A percentile compares a stretch with the other conserved stretches of the same genome.
phyloP scores from a whole-genome alignment of 2,797 vertebrate genomes.

The Centropyge bicolor region DNA sequence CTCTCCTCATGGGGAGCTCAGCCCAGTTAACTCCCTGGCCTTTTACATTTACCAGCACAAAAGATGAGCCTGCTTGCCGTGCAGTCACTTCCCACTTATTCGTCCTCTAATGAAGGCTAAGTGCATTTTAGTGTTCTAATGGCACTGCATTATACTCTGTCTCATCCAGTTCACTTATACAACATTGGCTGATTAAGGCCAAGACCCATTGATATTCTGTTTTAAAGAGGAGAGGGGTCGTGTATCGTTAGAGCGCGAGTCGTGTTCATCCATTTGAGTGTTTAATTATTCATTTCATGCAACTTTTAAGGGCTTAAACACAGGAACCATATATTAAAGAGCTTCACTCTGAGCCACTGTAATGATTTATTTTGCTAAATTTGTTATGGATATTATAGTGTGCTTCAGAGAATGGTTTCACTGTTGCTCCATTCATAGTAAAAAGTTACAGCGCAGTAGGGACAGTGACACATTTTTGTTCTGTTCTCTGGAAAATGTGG shows the following conservation, averaged over 20 bases:
- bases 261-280: conserved; percentile 44
- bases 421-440: conserved; percentile 3
- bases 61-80: conserved; percentile 49
- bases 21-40: conserved; percentile 47
- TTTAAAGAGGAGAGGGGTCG: conserved; percentile 42
- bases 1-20: conserved; percentile 36
- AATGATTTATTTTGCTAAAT: conserved; percentile 21
- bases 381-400: not conserved
- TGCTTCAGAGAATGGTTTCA: conserved; percentile 21
- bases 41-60: conserved; percentile 59
- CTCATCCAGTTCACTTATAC: conserved; percentile 60
- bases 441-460: not conserved
- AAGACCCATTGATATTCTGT: conserved; percentile 46
- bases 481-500: not conserved
- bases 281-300: conserved; percentile 72
- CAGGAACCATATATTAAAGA: conserved; percentile 27
- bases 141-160: conserved; percentile 52
- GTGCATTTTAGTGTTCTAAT: conserved; percentile 74
- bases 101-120: conserved; percentile 68
- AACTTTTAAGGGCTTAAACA: conserved; percentile 54
- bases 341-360: conserved; percentile 12
- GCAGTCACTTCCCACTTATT: conserved; percentile 52
- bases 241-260: conserved; percentile 28
- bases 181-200: conserved; percentile 64
- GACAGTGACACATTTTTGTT: not conserved